Conservation (phyloP, 2,797 vertebrate genomes). For the Carduelis carduelis region DNA sequence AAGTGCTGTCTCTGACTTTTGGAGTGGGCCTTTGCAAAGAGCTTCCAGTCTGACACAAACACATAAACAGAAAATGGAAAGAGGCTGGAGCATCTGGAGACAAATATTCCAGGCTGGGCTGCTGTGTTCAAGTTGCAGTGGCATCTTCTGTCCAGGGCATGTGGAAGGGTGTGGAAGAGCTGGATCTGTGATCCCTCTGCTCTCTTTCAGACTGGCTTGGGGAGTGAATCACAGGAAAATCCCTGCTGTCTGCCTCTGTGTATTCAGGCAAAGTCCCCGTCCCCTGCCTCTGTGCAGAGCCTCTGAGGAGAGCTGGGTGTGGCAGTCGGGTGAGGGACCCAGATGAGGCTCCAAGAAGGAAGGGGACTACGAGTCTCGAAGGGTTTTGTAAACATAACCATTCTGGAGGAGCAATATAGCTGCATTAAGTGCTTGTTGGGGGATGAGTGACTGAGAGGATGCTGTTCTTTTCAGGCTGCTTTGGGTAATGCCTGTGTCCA, state of each 20-base stretch:
- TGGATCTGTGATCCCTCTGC: fast-evolving
- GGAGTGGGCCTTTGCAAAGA: background rate
- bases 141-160: fast-evolving
- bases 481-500: background rate
- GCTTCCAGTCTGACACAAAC: background rate
- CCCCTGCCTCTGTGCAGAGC: fast-evolving
- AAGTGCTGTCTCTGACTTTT: background rate
- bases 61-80: background rate
- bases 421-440: background rate
- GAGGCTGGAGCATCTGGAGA: background rate
- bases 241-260: background rate
- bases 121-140: background rate
- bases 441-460: background rate
- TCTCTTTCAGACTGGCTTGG: background rate
- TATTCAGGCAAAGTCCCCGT: background rate
- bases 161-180: background rate
- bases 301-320: background rate
- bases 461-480: background rate
- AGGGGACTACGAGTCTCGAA: fast-evolving
- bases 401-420: background rate
- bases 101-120: background rate
- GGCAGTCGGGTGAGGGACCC: background rate
- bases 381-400: background rate
- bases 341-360: background rate
- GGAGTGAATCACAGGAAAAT: background rate